A percentile compares a stretch with the other conserved stretches of the same genome.
Evolutionary conservation across 1,140 invertebrate species (phyloP).

Genomic region (Capitella teleta): DNA sequence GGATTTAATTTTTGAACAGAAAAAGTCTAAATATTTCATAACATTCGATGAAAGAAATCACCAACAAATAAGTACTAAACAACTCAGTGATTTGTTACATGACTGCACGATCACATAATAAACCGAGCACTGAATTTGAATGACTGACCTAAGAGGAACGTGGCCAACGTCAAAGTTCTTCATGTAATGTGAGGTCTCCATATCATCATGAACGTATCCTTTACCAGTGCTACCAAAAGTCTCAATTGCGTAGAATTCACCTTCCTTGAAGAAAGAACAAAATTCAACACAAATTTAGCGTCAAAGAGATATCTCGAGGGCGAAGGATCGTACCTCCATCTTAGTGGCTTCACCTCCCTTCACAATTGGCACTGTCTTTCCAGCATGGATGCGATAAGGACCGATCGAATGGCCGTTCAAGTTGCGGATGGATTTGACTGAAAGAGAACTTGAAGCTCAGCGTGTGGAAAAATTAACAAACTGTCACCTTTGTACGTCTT

Average conservation of each 20-base stretch:
- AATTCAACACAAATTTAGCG: not conserved
- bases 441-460: constrained; percentile 6
- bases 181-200: constrained; percentile 99
- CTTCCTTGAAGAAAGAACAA: constrained; percentile 50
- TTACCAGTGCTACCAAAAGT: constrained; percentile 98
- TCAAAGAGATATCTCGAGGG: constrained; percentile 18
- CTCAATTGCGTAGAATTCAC: constrained; percentile 99
- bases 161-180: constrained; percentile 93
- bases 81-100: no score
- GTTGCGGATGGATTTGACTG: constrained; percentile 93
- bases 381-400: constrained; percentile 94
- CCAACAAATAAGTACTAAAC: no score
- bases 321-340: constrained; percentile 64
- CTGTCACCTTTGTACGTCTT: constrained; percentile 69
- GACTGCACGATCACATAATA: no score
- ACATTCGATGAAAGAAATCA: no score
- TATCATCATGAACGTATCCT: constrained; percentile 94
- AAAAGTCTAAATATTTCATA: no score
- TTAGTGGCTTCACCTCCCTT: constrained; percentile 92
- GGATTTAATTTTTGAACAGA: no score
- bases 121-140: no score
- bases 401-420: constrained; percentile 97
- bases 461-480: not conserved
- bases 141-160: constrained; percentile 58
- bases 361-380: constrained; percentile 98